phyloP scores from a whole-genome alignment of 53 echinoderm and acorn worm species.

The Henricia sp. region DNA sequence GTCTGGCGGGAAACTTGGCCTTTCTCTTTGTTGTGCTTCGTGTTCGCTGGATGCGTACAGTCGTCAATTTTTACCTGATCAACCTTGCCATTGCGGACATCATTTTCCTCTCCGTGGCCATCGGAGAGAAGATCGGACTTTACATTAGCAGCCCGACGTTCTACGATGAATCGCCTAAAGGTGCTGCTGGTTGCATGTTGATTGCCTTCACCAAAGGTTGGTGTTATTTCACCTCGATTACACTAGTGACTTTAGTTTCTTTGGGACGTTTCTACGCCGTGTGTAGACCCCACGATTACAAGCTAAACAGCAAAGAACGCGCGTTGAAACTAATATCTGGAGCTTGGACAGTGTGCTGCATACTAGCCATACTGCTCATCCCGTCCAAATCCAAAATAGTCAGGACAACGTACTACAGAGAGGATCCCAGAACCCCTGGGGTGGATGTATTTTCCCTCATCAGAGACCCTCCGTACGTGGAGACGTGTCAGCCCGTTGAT shows the following conservation, averaged over 20 bases:
- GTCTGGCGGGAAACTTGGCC: slow-evolving; percentile 47
- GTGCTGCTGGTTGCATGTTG: slow-evolving; percentile 38
- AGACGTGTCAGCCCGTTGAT: slow-evolving; percentile 29
- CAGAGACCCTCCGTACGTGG: slow-evolving; percentile 6
- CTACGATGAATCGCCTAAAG: slow-evolving; percentile 36
- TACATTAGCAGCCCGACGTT: not conserved
- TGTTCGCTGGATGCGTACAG: slow-evolving; percentile 69
- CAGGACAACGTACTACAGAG: not conserved
- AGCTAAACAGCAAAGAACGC: slow-evolving; percentile 39
- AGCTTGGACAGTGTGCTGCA: slow-evolving; percentile 54
- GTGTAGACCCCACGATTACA: slow-evolving; percentile 52
- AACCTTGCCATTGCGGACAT: slow-evolving; percentile 65
- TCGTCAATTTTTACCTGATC: slow-evolving; percentile 62
- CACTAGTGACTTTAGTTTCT: slow-evolving; percentile 56
- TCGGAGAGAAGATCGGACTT: slow-evolving; percentile 44
- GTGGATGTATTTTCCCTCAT: not conserved
- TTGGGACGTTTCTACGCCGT: slow-evolving; percentile 70
- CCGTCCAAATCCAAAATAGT: slow-evolving; percentile 23
- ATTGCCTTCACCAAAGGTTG: slow-evolving; percentile 42
- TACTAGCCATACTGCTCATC: slow-evolving; percentile 16
- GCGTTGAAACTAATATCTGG: slow-evolving; percentile 28
- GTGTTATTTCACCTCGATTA: slow-evolving; percentile 63
- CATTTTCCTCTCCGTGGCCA: slow-evolving; percentile 40
- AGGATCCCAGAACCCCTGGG: not conserved
- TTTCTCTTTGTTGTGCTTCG: slow-evolving; percentile 67